A percentile compares a stretch with the other conserved stretches of the same genome.
phyloP scores from a whole-genome alignment of 2,888 invertebrate genomes.

The Idaea aversata region DNA sequence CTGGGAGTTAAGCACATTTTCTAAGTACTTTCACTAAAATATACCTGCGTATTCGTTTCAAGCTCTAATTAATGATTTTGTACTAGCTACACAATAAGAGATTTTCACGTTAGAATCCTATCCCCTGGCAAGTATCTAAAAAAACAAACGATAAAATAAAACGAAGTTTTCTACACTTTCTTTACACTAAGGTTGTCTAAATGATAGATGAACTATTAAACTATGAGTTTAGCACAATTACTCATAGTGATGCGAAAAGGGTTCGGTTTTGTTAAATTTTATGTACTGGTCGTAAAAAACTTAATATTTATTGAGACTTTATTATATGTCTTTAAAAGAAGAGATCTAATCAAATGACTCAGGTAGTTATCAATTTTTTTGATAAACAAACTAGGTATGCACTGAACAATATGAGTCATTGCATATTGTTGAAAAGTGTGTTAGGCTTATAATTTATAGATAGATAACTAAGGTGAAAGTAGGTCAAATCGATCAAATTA shows the following conservation, averaged over 20 bases:
- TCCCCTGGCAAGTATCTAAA: slow-evolving; percentile 42
- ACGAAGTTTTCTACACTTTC: slow-evolving; percentile 39
- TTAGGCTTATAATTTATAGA: neutral
- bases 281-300: neutral
- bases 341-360: neutral
- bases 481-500: neutral
- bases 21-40: neutral
- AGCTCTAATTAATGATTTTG: slow-evolving; percentile 6
- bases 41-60: neutral
- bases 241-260: slow-evolving; percentile 74
- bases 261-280: slow-evolving; percentile 35
- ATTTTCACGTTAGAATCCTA: slow-evolving; percentile 27
- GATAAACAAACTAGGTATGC: neutral
- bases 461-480: neutral
- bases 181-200: slow-evolving; percentile 56
- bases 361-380: neutral
- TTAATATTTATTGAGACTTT: neutral
- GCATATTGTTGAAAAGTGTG: neutral
- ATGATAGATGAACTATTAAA: slow-evolving; percentile 66
- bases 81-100: slow-evolving; percentile 13
- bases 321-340: too few relatives aligned
- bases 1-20: neutral
- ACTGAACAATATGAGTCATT: neutral
- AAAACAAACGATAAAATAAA: slow-evolving; percentile 46
- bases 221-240: slow-evolving; percentile 80